These are phyloP conservation scores for Dendrolimus kikuchii DNA, from an alignment of 1,140 invertebrate species.

Conservation along the genomic window DNA sequence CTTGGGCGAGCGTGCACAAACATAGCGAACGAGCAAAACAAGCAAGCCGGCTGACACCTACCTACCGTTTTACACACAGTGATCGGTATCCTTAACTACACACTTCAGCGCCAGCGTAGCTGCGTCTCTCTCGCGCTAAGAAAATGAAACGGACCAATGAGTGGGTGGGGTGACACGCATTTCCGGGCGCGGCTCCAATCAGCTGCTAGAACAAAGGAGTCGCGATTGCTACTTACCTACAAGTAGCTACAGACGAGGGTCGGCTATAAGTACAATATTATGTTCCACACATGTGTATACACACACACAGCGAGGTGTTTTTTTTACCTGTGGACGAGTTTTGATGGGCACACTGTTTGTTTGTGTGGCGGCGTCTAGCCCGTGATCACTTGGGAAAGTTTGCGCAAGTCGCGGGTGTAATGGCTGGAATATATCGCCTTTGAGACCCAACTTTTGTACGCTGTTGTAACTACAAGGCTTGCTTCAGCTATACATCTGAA, in stretches of 20 bases:
- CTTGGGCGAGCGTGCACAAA: slow-evolving; percentile 38
- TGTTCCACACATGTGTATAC: slow-evolving; percentile 38
- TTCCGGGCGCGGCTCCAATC: slow-evolving; percentile 70
- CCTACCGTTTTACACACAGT: slow-evolving; percentile 50
- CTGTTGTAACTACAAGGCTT: too few relatives aligned
- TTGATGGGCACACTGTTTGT: slow-evolving; percentile 42
- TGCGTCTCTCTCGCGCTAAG: slow-evolving; percentile 67
- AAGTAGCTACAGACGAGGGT: slow-evolving; percentile 60
- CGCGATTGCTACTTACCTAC: slow-evolving; percentile 68
- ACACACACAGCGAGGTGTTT: slow-evolving; percentile 40
- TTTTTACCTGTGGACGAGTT: slow-evolving; percentile 45
- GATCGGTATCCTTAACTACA: slow-evolving; percentile 64
- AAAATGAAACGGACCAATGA: slow-evolving; percentile 71
- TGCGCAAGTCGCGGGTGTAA: slow-evolving; percentile 37
- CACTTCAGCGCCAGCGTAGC: slow-evolving; percentile 51
- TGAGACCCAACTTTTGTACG: slow-evolving; percentile 8
- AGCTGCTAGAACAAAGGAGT: slow-evolving; percentile 71
- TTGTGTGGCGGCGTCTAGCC: slow-evolving; percentile 32
- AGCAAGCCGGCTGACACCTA: slow-evolving; percentile 44
- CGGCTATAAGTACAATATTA: slow-evolving; percentile 38
- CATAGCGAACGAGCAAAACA: slow-evolving; percentile 41
- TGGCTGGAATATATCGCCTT: slow-evolving; percentile 39
- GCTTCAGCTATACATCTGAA: too few relatives aligned
- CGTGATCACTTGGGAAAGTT: slow-evolving; percentile 46
- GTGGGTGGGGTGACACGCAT: slow-evolving; percentile 70